These are phyloP conservation scores for Indicator maculatus DNA, from an alignment of 2,113 vertebrate species.

Conservation along the genomic window DNA sequence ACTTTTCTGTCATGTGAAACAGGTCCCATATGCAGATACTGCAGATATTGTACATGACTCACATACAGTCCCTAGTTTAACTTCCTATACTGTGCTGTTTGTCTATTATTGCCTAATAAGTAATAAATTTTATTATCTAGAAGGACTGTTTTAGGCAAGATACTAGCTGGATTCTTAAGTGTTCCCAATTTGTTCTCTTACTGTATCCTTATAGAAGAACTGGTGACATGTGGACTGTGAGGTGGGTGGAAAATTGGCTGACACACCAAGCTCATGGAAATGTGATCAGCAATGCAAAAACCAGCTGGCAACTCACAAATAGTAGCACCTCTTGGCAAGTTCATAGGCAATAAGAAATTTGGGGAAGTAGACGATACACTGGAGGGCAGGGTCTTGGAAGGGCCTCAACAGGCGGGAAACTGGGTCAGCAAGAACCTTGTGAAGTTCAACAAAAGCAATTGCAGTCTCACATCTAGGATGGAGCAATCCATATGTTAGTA, in stretches of 20 bases:
- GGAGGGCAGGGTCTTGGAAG: not conserved
- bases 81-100: not conserved
- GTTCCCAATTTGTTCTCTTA: not conserved
- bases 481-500: not conserved
- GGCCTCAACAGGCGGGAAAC: not conserved
- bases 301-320: not conserved
- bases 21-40: not conserved
- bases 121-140: not conserved
- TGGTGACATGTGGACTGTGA: not conserved
- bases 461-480: not conserved
- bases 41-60: not conserved
- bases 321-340: not conserved
- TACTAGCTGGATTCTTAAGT: not conserved
- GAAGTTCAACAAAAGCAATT: not conserved
- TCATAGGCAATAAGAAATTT: not conserved
- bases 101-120: not conserved
- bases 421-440: not conserved
- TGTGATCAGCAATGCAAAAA: not conserved
- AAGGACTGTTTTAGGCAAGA: not conserved
- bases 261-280: not conserved
- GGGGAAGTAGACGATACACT: not conserved
- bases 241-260: not conserved
- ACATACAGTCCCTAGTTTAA: not conserved
- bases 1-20: not conserved
- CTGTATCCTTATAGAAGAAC: not conserved